These are phyloP conservation scores for Upupa epops DNA, from an alignment of 2,113 vertebrate species.

Conservation along the genomic window DNA sequence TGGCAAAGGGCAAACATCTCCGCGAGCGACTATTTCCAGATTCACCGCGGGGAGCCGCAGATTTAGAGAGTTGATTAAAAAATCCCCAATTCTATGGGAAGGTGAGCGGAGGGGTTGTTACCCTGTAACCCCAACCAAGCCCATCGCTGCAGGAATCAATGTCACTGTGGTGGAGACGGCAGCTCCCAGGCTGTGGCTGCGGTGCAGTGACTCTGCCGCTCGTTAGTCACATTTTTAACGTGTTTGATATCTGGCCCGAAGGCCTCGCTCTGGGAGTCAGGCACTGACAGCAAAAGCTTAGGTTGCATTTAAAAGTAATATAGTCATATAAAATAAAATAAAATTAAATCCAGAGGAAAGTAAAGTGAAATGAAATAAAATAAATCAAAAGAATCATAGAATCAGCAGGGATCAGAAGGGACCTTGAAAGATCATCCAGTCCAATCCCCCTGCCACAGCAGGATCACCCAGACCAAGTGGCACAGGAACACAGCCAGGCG, in stretches of 20 bases:
- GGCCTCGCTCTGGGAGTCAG: neutral
- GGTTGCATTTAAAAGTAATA: neutral
- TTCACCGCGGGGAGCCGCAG: constrained; percentile 1
- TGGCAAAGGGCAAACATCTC: constrained; percentile 19
- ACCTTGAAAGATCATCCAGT: too few relatives aligned
- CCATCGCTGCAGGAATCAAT: neutral
- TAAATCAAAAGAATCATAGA: too few relatives aligned
- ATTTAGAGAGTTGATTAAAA: constrained; percentile 45
- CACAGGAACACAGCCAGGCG: too few relatives aligned
- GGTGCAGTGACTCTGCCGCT: neutral
- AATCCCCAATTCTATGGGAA: neutral
- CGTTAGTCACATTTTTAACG: neutral
- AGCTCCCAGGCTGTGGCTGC: neutral
- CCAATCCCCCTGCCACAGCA: too few relatives aligned
- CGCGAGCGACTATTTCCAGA: constrained; percentile 39
- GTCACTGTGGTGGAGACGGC: neutral
- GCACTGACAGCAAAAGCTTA: neutral
- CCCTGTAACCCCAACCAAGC: neutral
- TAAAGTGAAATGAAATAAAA: too few relatives aligned
- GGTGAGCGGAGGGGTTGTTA: constrained; percentile 40
- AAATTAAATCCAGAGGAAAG: neutral
- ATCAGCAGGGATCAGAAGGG: too few relatives aligned
- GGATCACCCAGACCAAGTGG: too few relatives aligned
- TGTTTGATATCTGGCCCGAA: neutral
- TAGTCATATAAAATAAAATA: too few relatives aligned